phyloP scores from a whole-genome alignment of 1,140 invertebrate genomes.

The Hetaerina americana region DNA sequence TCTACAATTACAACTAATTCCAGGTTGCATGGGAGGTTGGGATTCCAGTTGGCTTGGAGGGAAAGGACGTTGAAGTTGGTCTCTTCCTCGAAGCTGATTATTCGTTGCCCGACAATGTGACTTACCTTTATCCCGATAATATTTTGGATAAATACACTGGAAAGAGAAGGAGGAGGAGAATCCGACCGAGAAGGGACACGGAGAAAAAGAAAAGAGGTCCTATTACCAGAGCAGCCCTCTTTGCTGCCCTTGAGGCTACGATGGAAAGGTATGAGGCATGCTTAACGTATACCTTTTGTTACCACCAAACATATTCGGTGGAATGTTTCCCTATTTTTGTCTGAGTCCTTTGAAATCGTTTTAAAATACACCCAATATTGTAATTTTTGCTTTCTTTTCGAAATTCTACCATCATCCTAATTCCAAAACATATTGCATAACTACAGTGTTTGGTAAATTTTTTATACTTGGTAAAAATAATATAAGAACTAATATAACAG shows the following conservation, averaged over 20 bases:
- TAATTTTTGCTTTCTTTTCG: too few species aligned
- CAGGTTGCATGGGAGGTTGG: not conserved
- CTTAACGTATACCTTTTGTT: too few species aligned
- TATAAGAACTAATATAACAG: too few species aligned
- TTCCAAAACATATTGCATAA: too few species aligned
- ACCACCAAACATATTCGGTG: too few species aligned
- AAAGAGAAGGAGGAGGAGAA: not conserved
- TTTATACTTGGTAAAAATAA: too few species aligned
- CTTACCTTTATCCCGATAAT: constrained; percentile 18
- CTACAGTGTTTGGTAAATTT: too few species aligned
- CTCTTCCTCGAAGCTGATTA: constrained; percentile 65
- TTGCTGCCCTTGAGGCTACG: constrained; percentile 26
- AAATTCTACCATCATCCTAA: too few species aligned
- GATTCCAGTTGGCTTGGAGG: constrained; percentile 24
- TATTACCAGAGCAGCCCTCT: constrained; percentile 26
- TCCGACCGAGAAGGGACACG: constrained; percentile 6
- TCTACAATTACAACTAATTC: too few species aligned
- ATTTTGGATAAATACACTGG: not conserved
- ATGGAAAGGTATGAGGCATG: constrained; percentile 22
- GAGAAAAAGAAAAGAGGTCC: constrained; percentile 13
- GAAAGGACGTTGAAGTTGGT: constrained; percentile 53
- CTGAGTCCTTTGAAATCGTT: too few species aligned
- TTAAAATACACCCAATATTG: too few species aligned
- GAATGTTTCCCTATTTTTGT: too few species aligned
- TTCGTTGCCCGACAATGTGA: constrained; percentile 33